Base-by-base conservation (phyloP, 2,113 vertebrate species). In the Centrocercus urophasianus region DNA sequence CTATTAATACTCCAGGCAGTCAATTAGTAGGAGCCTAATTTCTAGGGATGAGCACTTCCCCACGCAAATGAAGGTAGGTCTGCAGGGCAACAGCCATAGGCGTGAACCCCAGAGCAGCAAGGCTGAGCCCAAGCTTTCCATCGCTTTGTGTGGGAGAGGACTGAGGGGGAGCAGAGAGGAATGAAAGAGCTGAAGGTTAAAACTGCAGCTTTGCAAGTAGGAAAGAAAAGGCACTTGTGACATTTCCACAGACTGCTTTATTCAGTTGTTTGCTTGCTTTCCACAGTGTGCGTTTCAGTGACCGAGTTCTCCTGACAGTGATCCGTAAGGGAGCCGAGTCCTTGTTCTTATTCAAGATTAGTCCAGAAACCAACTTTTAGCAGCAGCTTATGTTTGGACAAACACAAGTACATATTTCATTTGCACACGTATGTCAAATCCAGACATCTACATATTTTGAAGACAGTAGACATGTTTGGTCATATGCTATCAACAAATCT, bases 11-110 rank as follows among this genome's bases (percentile, higher is more conserved):
- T 32, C 63, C 74, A 82, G 70, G 84, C 48, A 86, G 48, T 8
- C 76, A 78, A 65, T 66, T 57, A 42, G 27, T 60, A 83, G 79
- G 50, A 77, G n/a, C 16, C 10, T 27, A 11, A 63, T 74, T 87
- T 82, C 67, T 2, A 11, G 28, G 60, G 21, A 56, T 3, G 40
- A 25, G 30, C 1, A 4, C 60, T 34, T 65, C 38, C 13, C 63
- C 28, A 21, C 0, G 5, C 34, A 19, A 10, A 42, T 0, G 3
- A 42, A 14, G 7, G 22, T 19, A 0, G 4, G n/a, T 2, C 40
- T 10, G n/a, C 56, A 20, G 70, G 78, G 50, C 30, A 73, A 22
- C 7, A 56, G 32, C 60, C 45, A 18, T 34, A 12, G 9, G 11
- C 3, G 82, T 30, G 17, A 57, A 21, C 11, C 42, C 36, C 4